Conservation (phyloP, 2,797 vertebrate species). For the Lagorchestes hirsutus region DNA sequence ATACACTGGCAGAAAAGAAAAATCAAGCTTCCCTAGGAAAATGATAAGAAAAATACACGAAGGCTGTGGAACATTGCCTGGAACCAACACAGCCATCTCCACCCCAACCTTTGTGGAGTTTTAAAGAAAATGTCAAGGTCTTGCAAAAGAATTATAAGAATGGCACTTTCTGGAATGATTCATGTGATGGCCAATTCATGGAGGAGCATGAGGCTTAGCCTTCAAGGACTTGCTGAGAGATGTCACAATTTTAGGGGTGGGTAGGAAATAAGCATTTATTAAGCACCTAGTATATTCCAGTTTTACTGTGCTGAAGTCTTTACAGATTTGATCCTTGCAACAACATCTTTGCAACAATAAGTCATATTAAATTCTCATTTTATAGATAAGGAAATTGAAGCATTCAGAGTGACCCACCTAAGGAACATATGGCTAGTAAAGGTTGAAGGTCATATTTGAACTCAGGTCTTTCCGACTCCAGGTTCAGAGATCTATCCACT, state of each 20-base stretch:
- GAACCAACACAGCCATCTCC: slow-evolving; percentile 42
- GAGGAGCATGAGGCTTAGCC: neutral
- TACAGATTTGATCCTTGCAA: neutral
- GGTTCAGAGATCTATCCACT: neutral
- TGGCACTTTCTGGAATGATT: neutral
- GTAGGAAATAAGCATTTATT: neutral
- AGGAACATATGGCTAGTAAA: neutral
- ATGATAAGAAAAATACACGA: neutral
- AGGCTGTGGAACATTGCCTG: slow-evolving; percentile 9
- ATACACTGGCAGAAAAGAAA: slow-evolving; percentile 5
- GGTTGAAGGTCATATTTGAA: neutral
- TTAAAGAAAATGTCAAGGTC: slow-evolving; percentile 23
- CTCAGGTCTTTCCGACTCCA: neutral
- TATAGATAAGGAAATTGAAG: neutral
- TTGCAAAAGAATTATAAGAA: slow-evolving; percentile 4
- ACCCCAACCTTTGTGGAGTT: neutral
- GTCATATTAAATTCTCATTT: neutral
- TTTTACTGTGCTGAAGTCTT: neutral
- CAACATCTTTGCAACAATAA: neutral
- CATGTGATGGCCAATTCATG: neutral
- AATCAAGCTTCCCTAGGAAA: neutral
- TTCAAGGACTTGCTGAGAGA: neutral
- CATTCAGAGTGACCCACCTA: neutral
- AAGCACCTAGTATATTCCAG: neutral
- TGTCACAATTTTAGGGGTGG: neutral